Conservation (phyloP, 1,140 invertebrate genomes). For the Bombus haemorrhoidalis region DNA sequence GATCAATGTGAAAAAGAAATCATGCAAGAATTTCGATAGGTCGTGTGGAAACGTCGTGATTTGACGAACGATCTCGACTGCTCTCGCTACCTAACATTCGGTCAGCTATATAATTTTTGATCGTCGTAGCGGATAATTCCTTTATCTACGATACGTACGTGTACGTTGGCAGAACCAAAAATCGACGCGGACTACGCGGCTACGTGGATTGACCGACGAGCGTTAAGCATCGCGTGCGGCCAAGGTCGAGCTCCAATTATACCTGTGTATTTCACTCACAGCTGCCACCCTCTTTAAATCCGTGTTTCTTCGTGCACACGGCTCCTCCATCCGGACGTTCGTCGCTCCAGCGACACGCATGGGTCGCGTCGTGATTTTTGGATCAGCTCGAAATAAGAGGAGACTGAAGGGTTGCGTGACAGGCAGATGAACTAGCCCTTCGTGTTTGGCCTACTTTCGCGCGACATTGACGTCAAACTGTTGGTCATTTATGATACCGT, state of each 20-base stretch:
- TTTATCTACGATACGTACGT: not conserved
- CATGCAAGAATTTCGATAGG: too few species aligned
- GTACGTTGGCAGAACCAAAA: conserved; percentile 61
- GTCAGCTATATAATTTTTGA: conserved; percentile 1
- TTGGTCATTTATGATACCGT: conserved; percentile 29
- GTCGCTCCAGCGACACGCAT: not conserved
- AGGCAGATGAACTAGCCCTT: conserved; percentile 41
- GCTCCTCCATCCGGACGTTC: not conserved
- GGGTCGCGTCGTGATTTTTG: not conserved
- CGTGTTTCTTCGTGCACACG: not conserved
- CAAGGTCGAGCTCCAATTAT: conserved; percentile 73
- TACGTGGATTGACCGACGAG: conserved; percentile 35
- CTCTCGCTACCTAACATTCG: too few species aligned
- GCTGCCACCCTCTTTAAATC: conserved; percentile 23
- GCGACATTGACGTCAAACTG: conserved; percentile 50
- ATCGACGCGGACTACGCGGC: conserved; percentile 58
- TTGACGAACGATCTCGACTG: not conserved
- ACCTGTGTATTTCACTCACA: conserved; percentile 44
- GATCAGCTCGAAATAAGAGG: too few species aligned
- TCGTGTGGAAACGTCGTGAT: too few species aligned
- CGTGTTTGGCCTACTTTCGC: conserved; percentile 44
- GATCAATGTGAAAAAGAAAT: not conserved
- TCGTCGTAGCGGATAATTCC: conserved; percentile 3
- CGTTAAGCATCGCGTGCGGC: conserved; percentile 76
- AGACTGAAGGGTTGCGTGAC: conserved; percentile 22